These are phyloP conservation scores for Ramphastos sulfuratus DNA, from an alignment of 2,113 vertebrate species.

Conservation along the genomic window DNA sequence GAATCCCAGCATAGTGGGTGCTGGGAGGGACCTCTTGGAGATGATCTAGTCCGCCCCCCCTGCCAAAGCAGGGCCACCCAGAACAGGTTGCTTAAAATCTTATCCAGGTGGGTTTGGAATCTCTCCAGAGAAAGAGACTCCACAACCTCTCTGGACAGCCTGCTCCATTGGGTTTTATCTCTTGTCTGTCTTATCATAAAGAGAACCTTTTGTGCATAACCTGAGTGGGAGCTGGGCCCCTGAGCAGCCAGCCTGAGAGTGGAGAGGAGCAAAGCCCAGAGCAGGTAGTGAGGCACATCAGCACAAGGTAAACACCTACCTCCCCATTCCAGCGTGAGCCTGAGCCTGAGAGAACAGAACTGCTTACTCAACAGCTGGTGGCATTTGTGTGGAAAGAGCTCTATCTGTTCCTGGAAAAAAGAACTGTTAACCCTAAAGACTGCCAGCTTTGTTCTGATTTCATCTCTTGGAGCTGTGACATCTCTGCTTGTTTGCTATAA, in stretches of 20 bases:
- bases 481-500: background rate
- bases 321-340: background rate
- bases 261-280: background rate
- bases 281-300: background rate
- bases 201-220: background rate
- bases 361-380: slow-evolving; percentile 41
- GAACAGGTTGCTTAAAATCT: no score
- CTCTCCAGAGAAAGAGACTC: no score
- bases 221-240: background rate
- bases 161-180: background rate
- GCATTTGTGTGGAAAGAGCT: slow-evolving; percentile 29
- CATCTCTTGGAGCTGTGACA: background rate
- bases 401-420: background rate
- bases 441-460: slow-evolving; percentile 15
- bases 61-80: no score
- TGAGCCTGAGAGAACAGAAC: slow-evolving; percentile 14
- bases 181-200: background rate
- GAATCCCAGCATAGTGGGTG: no score
- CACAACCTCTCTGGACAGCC: no score
- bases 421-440: background rate
- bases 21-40: no score
- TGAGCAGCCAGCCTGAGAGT: background rate
- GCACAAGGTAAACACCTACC: background rate
- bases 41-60: no score
- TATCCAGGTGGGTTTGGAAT: no score